These are phyloP conservation scores for Mamestra brassicae DNA, from an alignment of 2,888 invertebrate genomes.

Conservation along the genomic window DNA sequence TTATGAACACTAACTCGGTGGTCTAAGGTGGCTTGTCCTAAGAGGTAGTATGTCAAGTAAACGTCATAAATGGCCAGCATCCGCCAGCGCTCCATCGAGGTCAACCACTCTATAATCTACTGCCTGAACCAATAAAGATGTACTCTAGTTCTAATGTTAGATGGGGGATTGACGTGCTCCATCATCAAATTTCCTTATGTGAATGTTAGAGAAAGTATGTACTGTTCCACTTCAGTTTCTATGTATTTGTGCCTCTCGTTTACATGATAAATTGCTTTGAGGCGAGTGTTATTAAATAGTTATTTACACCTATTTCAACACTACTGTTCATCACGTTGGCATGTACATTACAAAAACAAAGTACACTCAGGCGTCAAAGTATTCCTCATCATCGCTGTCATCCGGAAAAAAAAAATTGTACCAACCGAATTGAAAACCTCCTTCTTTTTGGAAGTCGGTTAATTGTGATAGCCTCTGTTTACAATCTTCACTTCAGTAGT, in stretches of 20 bases:
- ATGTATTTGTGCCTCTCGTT: conserved; percentile 36
- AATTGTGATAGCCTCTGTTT: conserved; percentile 28
- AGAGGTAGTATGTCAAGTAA: conserved; percentile 44
- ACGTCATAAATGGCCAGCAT: conserved; percentile 52
- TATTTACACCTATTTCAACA: conserved; percentile 29
- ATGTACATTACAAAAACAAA: too few relatives aligned
- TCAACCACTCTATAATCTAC: conserved; percentile 38
- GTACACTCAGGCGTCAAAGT: too few relatives aligned
- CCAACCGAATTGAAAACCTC: too few relatives aligned
- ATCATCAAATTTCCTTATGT: conserved; percentile 58
- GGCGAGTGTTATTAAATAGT: conserved; percentile 29
- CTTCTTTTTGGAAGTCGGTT: too few relatives aligned
- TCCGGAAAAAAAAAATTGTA: too few relatives aligned
- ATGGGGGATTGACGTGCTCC: conserved; percentile 45
- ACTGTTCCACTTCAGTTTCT: conserved; percentile 40
- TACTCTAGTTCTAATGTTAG: conserved; percentile 29
- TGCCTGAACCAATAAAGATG: conserved; percentile 33
- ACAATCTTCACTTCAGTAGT: conserved; percentile 28
- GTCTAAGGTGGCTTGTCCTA: conserved; percentile 31
- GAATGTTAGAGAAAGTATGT: conserved; percentile 60
- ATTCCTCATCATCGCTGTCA: too few relatives aligned
- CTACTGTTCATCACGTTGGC: not conserved
- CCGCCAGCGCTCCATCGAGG: conserved; percentile 55
- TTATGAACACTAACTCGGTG: conserved; percentile 12
- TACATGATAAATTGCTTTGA: conserved; percentile 31